phyloP scores from a whole-genome alignment of 1,140 invertebrate genomes.

The Dendrolimus punctatus region DNA sequence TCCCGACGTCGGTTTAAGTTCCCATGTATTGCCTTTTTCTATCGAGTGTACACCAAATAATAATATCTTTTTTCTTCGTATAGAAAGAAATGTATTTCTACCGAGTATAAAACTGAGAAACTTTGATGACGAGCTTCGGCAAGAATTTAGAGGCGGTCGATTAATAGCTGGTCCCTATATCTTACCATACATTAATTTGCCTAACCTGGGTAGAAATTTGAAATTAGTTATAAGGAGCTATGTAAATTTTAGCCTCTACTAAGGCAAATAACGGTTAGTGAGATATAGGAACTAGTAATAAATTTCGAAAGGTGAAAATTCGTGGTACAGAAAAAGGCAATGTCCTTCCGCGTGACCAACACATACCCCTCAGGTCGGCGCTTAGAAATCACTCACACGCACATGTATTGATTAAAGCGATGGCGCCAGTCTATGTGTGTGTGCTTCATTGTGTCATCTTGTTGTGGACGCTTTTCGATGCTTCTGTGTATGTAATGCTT shows the following conservation, averaged over 20 bases:
- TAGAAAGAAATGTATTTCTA: constrained; percentile 9
- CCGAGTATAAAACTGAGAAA: not conserved
- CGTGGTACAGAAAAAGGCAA: constrained; percentile 39
- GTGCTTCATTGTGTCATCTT: constrained; percentile 56
- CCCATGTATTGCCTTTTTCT: constrained; percentile 59
- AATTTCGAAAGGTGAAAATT: too few relatives aligned
- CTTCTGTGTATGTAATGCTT: constrained; percentile 45
- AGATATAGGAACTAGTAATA: too few relatives aligned
- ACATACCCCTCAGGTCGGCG: constrained; percentile 27
- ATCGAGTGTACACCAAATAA: constrained; percentile 29
- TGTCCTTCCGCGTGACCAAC: constrained; percentile 22
- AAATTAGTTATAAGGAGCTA: too few relatives aligned
- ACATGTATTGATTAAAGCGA: constrained; percentile 73
- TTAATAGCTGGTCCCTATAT: too few relatives aligned
- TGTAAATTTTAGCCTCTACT: too few relatives aligned
- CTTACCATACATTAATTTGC: too few relatives aligned
- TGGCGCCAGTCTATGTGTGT: constrained; percentile 61
- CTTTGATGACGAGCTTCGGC: not conserved
- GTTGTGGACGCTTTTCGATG: constrained; percentile 33
- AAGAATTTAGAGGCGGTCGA: not conserved
- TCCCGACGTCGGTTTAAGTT: constrained; percentile 40
- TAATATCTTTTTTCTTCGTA: constrained; percentile 30
- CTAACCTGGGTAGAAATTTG: too few relatives aligned
- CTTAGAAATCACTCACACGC: constrained; percentile 67
- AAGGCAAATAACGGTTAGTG: too few relatives aligned